phyloP scores from a whole-genome alignment of 2,797 vertebrate genomes.

The Xiphorhynchus erythropygius region DNA sequence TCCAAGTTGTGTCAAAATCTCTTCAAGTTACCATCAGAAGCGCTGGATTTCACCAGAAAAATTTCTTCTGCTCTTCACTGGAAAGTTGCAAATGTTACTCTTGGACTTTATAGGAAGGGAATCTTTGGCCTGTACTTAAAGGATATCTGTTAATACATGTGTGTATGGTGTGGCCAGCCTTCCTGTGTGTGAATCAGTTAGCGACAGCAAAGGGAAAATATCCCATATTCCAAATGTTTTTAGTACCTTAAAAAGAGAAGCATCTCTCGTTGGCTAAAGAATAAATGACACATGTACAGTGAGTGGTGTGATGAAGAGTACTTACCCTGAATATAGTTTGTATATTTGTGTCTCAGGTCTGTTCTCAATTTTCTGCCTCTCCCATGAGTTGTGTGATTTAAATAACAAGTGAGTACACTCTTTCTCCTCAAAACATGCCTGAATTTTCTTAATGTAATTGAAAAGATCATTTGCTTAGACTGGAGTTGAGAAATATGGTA shows the following conservation, averaged over 20 bases:
- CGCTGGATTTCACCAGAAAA: background rate
- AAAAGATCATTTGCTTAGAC: background rate
- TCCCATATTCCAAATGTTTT: background rate
- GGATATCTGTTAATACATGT: background rate
- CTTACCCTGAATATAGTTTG: background rate
- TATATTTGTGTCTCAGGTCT: background rate
- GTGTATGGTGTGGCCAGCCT: background rate
- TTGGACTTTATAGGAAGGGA: background rate
- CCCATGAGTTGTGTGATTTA: background rate
- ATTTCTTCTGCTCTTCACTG: background rate
- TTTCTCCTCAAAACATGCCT: background rate
- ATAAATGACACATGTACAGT: background rate
- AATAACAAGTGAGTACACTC: background rate
- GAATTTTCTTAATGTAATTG: background rate
- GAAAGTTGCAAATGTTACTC: background rate
- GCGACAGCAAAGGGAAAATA: background rate
- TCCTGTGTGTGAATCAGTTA: background rate
- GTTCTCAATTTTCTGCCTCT: background rate
- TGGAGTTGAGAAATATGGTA: background rate
- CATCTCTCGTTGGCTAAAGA: background rate
- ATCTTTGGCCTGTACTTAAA: background rate
- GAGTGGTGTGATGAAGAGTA: background rate
- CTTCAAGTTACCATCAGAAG: background rate
- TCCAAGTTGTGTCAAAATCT: background rate
- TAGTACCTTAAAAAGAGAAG: background rate